phyloP scores from a whole-genome alignment of 1,140 invertebrate species.

The Dufourea novaeangliae region DNA sequence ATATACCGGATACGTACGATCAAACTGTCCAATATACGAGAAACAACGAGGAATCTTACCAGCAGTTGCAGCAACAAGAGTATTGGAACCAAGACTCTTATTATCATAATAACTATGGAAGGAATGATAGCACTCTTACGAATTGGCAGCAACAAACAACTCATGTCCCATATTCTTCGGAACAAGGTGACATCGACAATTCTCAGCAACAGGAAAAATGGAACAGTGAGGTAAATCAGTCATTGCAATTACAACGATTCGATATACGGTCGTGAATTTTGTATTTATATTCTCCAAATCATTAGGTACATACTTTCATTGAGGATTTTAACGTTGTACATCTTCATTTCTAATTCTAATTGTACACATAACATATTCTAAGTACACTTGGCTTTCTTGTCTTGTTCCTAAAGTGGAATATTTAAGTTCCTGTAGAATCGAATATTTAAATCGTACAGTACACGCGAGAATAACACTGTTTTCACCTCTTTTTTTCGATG shows the following conservation, averaged over 20 bases:
- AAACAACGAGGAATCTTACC: conserved; percentile 67
- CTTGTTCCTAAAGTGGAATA: background rate
- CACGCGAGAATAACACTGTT: conserved; percentile 18
- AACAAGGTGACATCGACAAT: conserved; percentile 68
- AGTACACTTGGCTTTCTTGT: background rate
- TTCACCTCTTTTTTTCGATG: conserved; percentile 74
- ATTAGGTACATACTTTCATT: background rate
- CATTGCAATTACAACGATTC: background rate
- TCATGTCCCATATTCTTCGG: conserved; percentile 54
- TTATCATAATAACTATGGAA: conserved; percentile 69
- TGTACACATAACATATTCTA: background rate
- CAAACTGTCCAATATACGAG: conserved; percentile 64
- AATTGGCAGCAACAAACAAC: conserved; percentile 72
- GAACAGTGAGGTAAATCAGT: conserved; percentile 77
- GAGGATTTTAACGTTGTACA: too few species aligned
- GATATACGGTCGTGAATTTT: background rate
- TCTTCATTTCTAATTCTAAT: background rate
- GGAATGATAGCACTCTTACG: conserved; percentile 54
- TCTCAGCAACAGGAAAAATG: conserved; percentile 74
- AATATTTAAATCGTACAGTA: background rate
- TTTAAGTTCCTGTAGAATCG: conserved; percentile 1
- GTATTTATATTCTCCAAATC: conserved; percentile 17
- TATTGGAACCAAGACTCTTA: conserved; percentile 79
- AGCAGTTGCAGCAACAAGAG: conserved; percentile 75
- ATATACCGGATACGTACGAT: conserved; percentile 69